Evolutionary conservation across 1,140 invertebrate genomes (phyloP).

Genomic region (Plutomurus gul): DNA sequence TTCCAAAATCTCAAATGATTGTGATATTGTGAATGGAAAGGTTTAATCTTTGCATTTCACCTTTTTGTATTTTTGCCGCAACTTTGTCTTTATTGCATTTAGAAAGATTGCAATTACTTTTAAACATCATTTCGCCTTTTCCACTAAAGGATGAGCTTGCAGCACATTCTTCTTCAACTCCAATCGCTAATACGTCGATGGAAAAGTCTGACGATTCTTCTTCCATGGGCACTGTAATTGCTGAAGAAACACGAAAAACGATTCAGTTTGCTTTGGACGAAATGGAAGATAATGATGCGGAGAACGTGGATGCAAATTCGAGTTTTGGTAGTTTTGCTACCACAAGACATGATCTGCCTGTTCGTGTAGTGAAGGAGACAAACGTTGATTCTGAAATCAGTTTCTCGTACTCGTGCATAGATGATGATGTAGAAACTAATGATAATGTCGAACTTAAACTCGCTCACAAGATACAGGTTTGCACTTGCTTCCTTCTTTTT

Average conservation of each 20-base stretch:
- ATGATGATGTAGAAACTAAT: background rate
- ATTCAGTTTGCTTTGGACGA: background rate
- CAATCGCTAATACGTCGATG: slow-evolving; percentile 1
- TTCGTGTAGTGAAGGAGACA: background rate
- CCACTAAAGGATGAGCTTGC: background rate
- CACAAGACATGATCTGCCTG: background rate
- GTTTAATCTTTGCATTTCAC: background rate
- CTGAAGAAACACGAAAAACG: background rate
- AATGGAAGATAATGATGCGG: background rate
- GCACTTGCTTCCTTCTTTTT: background rate
- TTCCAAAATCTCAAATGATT: too few species aligned
- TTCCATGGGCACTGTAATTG: background rate
- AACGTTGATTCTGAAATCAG: slow-evolving; percentile 6
- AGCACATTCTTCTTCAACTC: slow-evolving; percentile 16
- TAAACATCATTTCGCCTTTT: too few species aligned
- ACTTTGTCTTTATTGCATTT: background rate
- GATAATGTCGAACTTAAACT: background rate
- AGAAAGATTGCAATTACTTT: too few species aligned
- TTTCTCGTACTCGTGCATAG: background rate
- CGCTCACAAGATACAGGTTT: background rate
- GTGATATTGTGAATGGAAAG: background rate
- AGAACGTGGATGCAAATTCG: background rate
- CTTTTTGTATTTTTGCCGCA: background rate
- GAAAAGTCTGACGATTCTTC: background rate
- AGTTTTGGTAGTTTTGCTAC: background rate